Conservation (phyloP, 2,797 vertebrate genomes). For the Sebastes dallii region DNA sequence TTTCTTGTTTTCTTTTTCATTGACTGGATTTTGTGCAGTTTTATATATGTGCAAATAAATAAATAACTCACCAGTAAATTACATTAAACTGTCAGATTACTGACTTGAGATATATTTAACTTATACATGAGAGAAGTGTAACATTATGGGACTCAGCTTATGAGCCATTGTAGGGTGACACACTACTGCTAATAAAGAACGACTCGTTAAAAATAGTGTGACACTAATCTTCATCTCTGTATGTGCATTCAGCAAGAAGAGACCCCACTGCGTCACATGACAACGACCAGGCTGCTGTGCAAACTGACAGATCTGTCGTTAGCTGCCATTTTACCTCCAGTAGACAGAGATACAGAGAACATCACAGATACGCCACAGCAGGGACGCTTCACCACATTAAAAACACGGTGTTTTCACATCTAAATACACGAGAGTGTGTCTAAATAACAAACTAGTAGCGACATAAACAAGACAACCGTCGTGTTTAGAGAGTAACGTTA, state of each 20-base stretch:
- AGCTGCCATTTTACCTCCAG: slow-evolving; percentile 71
- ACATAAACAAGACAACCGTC: rapidly evolving
- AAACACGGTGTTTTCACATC: rapidly evolving
- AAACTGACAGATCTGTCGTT: background rate
- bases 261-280: slow-evolving; percentile 55
- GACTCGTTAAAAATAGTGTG: background rate
- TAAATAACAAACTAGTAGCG: background rate
- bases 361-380: background rate
- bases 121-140: too few species aligned
- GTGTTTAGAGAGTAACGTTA: background rate
- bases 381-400: background rate
- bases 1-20: too few species aligned
- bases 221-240: background rate
- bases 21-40: too few species aligned
- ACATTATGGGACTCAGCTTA: background rate
- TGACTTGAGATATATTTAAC: too few species aligned
- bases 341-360: slow-evolving; percentile 10
- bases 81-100: too few species aligned
- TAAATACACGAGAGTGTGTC: rapidly evolving
- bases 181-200: too few species aligned
- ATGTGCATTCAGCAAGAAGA: background rate
- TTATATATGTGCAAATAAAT: too few species aligned
- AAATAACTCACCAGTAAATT: too few species aligned
- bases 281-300: background rate
- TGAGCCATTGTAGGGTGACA: rapidly evolving